phyloP scores from a whole-genome alignment of 1,140 invertebrate species.

The Drosophila sulfurigaster region DNA sequence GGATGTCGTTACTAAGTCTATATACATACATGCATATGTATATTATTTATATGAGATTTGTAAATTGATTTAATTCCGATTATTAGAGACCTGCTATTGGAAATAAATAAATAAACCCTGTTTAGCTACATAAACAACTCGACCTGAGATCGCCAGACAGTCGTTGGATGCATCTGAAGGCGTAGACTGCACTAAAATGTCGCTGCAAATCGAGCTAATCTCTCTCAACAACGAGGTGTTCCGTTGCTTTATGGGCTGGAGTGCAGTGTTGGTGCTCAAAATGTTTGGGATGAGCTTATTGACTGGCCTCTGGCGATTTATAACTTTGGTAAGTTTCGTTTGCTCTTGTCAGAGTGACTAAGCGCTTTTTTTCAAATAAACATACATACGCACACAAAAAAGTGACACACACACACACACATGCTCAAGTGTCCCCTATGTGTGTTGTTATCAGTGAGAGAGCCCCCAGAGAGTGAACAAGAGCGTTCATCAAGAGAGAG shows the following conservation, averaged over 20 bases:
- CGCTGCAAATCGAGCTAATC: constrained; percentile 53
- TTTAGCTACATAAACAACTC: constrained; percentile 4
- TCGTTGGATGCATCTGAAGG: constrained; percentile 29
- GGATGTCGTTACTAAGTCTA: no score
- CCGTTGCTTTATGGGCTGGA: constrained; percentile 86
- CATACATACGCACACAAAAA: not conserved
- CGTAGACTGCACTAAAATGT: constrained; percentile 35
- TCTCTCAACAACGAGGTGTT: constrained; percentile 85
- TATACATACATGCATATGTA: not conserved
- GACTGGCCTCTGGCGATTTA: constrained; percentile 86
- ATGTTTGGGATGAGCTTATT: constrained; percentile 86
- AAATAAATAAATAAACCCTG: not conserved
- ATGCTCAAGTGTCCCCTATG: not conserved
- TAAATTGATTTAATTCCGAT: not conserved
- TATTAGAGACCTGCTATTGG: not conserved
- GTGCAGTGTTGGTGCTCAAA: constrained; percentile 87
- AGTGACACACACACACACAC: not conserved
- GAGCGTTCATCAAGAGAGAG: not conserved
- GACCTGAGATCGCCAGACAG: constrained; percentile 20
- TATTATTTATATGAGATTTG: no score
- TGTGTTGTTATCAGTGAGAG: constrained; percentile 13
- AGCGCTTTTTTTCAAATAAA: constrained; percentile 22
- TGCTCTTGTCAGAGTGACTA: constrained; percentile 36
- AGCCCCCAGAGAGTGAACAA: not conserved
- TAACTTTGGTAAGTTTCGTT: constrained; percentile 86